Evolutionary conservation across 2,888 invertebrate genomes (phyloP), one percentile per base, ranked within the genome.

Genomic region (Sycophila texana): DNA sequence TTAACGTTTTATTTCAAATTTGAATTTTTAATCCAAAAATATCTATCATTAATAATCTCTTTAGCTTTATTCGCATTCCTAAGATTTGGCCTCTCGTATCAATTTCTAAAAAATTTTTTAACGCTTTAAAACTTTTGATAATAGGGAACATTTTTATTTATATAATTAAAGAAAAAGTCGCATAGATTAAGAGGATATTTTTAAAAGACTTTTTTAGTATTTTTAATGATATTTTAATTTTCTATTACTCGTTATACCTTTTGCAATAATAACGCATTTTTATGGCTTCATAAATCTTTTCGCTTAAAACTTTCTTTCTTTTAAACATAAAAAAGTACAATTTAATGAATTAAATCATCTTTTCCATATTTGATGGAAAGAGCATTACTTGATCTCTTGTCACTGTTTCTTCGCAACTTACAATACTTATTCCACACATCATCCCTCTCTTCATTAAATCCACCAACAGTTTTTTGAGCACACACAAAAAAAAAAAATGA

Each of bases 11-110:
- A n/a, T 68, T 49, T 66, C 49, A 66, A 77, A 77, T 57, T 61
- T 53, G 49, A 72, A 72, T 75, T 76, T 71, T 67, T 51, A 73
- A 68, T 76, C 68, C 55, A 81, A 77, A 77, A 77, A 74, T 74
- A 70, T 1, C 77, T 71, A 57, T 61, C 13, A 63, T 30, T 49
- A 51, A 49, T 20, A 22, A 18, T 58, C 12, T 58, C 20, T 20
- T 16, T 57, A 16, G 7, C 18, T n/a, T 57, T n/a, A 53, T 53
- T 10, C 12, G 53, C n/a, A 30, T 30, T 4, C 26, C n/a, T 55
- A 30, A 53, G 53, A 14, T 58, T 39, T 57, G 30, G 14, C 47
- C n/a, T 58, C 57, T 5, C 26, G 20, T 20, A 57, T 20, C 57
- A 20, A 70, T 16, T 70, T 18, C 57, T 57, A 70, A 22, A 57